phyloP scores from a whole-genome alignment of 2,888 invertebrate genomes.

The Hesperia comma region DNA sequence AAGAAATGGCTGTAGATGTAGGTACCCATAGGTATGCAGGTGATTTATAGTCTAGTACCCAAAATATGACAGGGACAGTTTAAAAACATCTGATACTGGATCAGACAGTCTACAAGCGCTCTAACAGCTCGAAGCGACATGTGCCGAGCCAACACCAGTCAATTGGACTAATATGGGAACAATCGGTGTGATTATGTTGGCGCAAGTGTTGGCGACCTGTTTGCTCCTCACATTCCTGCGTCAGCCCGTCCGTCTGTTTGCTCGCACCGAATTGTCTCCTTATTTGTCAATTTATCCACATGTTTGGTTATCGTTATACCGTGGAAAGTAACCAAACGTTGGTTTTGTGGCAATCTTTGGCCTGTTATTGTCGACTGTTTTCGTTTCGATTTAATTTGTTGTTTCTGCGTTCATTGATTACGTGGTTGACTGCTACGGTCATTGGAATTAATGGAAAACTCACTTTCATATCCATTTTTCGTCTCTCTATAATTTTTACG shows the following conservation, averaged over 20 bases:
- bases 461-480: too few relatives aligned
- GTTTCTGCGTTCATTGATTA: not conserved
- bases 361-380: conserved; percentile 1
- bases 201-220: conserved; percentile 62
- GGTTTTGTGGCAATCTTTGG: conserved; percentile 6
- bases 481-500: too few relatives aligned
- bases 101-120: too few relatives aligned
- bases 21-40: too few relatives aligned
- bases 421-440: not conserved
- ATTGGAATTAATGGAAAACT: too few relatives aligned
- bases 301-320: conserved; percentile 65
- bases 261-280: conserved; percentile 46
- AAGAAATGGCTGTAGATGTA: too few relatives aligned
- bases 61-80: too few relatives aligned
- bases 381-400: conserved; percentile 6
- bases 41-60: too few relatives aligned
- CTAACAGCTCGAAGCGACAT: not conserved
- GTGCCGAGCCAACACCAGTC: conserved; percentile 33
- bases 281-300: conserved; percentile 49
- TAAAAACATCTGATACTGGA: too few relatives aligned
- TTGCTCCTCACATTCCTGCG: conserved; percentile 54
- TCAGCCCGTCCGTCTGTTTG: conserved; percentile 38
- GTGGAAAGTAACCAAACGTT: conserved; percentile 18
- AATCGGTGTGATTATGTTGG: conserved; percentile 69
- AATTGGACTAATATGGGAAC: conserved; percentile 45